These are phyloP conservation scores for Chlorodrepanis virens DNA, from an alignment of 2,113 vertebrate species.

Conservation along the genomic window DNA sequence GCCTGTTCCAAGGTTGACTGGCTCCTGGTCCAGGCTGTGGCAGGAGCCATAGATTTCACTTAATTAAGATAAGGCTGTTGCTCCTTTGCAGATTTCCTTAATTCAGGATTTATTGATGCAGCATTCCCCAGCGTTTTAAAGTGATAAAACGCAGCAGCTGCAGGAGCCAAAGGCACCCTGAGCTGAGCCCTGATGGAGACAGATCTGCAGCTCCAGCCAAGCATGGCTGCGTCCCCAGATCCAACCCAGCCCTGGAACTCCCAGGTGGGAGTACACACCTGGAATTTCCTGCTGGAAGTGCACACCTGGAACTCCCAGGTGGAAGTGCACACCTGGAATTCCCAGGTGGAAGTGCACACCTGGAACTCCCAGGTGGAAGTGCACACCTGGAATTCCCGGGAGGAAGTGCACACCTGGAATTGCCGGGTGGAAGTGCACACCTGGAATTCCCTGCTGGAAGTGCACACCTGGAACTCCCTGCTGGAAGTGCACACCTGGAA, in stretches of 20 bases:
- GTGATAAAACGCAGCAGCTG: slow-evolving; percentile 47
- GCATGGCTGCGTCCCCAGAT: neutral
- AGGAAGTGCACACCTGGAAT: too few species aligned
- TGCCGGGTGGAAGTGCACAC: accelerated
- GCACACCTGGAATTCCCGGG: accelerated
- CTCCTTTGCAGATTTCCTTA: slow-evolving; percentile 57
- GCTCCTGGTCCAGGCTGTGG: neutral
- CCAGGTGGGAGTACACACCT: accelerated
- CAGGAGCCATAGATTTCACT: slow-evolving; percentile 59
- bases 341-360: too few species aligned
- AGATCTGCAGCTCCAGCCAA: neutral
- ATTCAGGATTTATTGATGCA: slow-evolving; percentile 51
- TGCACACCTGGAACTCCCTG: neutral
- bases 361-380: neutral
- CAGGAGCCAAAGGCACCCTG: slow-evolving; percentile 46
- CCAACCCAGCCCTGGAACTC: neutral
- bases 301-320: neutral
- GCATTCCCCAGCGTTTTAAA: neutral
- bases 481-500: accelerated
- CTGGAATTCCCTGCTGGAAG: too few species aligned
- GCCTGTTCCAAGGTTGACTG: neutral
- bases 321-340: neutral
- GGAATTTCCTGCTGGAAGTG: too few species aligned
- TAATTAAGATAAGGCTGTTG: slow-evolving; percentile 68
- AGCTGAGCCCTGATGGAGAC: slow-evolving; percentile 42